phyloP scores from a whole-genome alignment of 2,888 invertebrate species.

The Oscheius onirici region DNA sequence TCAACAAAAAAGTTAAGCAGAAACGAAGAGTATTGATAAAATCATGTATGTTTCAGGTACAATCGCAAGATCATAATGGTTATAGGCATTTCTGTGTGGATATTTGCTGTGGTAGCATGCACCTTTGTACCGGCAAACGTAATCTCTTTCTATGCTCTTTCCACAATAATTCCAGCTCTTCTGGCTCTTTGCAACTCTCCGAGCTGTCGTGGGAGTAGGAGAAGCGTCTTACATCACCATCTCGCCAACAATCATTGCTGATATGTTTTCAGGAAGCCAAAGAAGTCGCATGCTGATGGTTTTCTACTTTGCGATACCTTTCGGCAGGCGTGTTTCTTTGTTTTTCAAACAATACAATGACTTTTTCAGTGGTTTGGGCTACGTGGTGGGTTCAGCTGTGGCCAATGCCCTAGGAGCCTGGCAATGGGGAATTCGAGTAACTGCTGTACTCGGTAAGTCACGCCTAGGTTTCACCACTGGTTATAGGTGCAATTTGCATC shows the following conservation, averaged over 20 bases:
- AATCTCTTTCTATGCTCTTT: neutral
- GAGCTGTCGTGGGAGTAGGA: conserved; percentile 92
- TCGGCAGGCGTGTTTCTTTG: conserved; percentile 72
- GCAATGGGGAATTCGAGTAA: conserved; percentile 91
- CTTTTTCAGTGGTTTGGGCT: conserved; percentile 85
- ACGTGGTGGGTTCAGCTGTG: conserved; percentile 91
- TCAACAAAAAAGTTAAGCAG: no score
- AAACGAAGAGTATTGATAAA: no score
- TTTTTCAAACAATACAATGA: neutral
- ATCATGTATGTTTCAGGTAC: conserved; percentile 75
- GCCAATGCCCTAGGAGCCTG: conserved; percentile 80
- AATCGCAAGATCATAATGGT: conserved; percentile 90
- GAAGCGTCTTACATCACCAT: conserved; percentile 99
- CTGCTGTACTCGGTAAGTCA: conserved; percentile 83
- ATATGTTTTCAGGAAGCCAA: conserved; percentile 82
- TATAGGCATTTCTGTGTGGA: conserved; percentile 90
- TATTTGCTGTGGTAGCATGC: conserved; percentile 87
- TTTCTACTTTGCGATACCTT: conserved; percentile 98
- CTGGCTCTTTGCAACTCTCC: conserved; percentile 83
- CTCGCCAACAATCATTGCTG: conserved; percentile 96
- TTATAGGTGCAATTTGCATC: conserved; percentile 58
- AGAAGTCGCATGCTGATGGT: conserved; percentile 92
- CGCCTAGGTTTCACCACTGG: neutral
- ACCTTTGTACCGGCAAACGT: conserved; percentile 83
- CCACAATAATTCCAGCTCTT: conserved; percentile 79